Evolutionary conservation across 2,113 vertebrate genomes (phyloP).

Genomic region (Eidolon helvum): DNA sequence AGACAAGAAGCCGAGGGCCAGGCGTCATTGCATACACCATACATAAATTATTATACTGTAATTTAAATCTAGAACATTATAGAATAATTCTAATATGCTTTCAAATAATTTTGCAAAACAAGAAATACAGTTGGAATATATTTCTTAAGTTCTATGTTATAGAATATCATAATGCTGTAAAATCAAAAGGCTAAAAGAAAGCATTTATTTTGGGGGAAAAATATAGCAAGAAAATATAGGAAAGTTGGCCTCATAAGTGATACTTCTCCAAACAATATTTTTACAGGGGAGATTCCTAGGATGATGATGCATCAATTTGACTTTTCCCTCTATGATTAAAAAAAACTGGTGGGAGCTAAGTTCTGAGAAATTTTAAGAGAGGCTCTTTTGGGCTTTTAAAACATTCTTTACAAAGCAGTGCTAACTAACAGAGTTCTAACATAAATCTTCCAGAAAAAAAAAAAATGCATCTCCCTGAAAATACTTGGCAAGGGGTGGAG

Average conservation of each 20-base stretch:
- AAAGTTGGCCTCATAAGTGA: conserved; percentile 1
- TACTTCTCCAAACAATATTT: neutral
- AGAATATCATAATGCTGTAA: neutral
- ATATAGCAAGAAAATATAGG: neutral
- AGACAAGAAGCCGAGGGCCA: conserved; percentile 83
- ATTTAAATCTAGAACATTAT: conserved; percentile 66
- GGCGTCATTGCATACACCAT: conserved; percentile 58
- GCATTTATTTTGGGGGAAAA: neutral
- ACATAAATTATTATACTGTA: conserved; percentile 74
- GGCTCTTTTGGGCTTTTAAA: neutral
- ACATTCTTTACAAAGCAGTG: neutral
- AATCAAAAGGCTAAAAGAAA: neutral
- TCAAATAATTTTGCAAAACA: conserved; percentile 32
- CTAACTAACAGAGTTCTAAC: conserved; percentile 16
- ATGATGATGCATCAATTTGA: neutral
- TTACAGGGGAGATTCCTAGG: neutral
- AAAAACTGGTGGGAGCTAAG: too few species aligned
- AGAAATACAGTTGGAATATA: neutral
- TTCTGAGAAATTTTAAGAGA: conserved; percentile 8
- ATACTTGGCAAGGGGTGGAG: neutral
- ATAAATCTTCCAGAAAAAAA: conserved; percentile 24
- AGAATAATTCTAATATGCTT: conserved; percentile 57
- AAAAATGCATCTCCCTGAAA: neutral
- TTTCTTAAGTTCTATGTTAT: neutral
- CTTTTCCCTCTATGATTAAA: neutral